Evolutionary conservation across 2,113 vertebrate genomes (phyloP), one percentile per base, ranked within the genome.

Genomic region (Callocephalon fimbriatum): DNA sequence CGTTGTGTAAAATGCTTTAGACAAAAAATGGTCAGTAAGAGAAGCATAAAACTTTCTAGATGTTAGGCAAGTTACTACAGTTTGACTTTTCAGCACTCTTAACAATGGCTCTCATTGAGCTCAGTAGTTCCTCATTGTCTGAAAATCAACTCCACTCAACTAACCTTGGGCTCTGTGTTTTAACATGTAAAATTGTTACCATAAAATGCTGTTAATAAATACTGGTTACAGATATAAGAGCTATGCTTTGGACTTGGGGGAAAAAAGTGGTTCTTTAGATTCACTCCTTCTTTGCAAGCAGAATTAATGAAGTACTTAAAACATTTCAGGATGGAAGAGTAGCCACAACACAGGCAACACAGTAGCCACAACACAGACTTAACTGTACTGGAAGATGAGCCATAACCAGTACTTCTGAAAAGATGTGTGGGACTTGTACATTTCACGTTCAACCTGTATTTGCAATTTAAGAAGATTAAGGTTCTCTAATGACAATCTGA

Each of bases 341-440:
- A n/a, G n/a, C n/a, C n/a, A n/a, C n/a, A n/a, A n/a, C n/a, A n/a
- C n/a, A n/a, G n/a, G n/a, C n/a, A n/a, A n/a, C n/a, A n/a, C n/a
- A n/a, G 14, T 12, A 70, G 72, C n/a, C 0, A 0, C 31, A 56
- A 56, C 32, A 56, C 12, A 76, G 22, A n/a, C 19, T 2, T 10
- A 61, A 44, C 21, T 48, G 18, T 66, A 51, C 29, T 23, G 29
- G 62, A 83, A 15, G 15, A 85, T 42, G 78, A 67, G 42, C 18
- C 31, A 62, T 18, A 37, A 23, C 31, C n/a, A 62, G 11, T 18
- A 31, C 16, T 22, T 35, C 25, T 0, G 18, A 66, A 65, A 56
- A 66, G 27, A 44, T 19, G 15, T 0, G 5, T 51, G 12, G 3
- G 5, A 50, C 42, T n/a, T 58, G 15, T 19, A 78, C 66, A 27